phyloP scores from a whole-genome alignment of 2,888 invertebrate genomes.

The Ommatoiulus sabulosus region DNA sequence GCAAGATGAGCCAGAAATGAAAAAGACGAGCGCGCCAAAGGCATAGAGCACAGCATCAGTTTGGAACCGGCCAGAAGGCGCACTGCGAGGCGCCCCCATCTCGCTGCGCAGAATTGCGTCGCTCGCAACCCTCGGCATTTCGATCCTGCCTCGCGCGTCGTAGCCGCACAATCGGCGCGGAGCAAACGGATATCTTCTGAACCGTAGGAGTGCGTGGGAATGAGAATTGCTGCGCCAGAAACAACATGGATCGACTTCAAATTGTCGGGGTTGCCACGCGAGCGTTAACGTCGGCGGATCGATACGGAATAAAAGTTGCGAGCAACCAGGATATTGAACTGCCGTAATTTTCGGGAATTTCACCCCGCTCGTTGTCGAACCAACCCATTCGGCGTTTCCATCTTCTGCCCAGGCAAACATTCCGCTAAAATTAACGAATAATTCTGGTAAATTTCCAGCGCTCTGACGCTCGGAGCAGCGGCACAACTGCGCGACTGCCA shows the following conservation, averaged over 20 bases:
- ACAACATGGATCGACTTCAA: background rate
- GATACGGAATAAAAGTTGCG: background rate
- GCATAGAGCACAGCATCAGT: background rate
- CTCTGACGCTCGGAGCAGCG: too few species aligned
- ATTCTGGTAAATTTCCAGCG: too few species aligned
- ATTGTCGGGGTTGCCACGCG: background rate
- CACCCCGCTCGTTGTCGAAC: too few species aligned
- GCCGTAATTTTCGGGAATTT: background rate
- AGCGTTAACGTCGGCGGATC: background rate
- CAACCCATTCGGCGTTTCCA: too few species aligned
- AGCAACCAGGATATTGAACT: background rate
- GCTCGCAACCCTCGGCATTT: background rate
- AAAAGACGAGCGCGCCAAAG: background rate
- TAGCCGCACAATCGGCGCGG: background rate
- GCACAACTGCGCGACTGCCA: too few species aligned
- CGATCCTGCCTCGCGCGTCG: background rate
- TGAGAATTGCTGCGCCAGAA: background rate
- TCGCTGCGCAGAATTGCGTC: background rate
- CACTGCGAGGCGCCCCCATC: background rate
- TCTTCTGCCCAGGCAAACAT: too few species aligned
- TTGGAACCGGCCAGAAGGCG: background rate
- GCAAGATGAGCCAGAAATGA: background rate
- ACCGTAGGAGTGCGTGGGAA: slow-evolving; percentile 10
- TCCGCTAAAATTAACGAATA: too few species aligned
- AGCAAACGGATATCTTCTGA: too few species aligned